Conservation (phyloP, 2,888 invertebrate genomes). For the Abscondita cerata region DNA sequence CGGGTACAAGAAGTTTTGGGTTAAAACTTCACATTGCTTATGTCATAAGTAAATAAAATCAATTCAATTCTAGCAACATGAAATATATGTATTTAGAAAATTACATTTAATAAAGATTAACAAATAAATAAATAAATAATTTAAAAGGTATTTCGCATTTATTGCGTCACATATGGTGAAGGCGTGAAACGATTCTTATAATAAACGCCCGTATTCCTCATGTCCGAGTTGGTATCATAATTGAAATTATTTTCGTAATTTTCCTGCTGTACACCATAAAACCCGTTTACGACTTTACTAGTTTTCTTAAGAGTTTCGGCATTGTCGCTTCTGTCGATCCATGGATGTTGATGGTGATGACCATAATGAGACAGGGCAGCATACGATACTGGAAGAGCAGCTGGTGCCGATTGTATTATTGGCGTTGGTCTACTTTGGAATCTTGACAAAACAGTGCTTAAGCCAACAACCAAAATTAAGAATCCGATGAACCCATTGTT, state of each 20-base stretch:
- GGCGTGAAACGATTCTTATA: constrained; percentile 9
- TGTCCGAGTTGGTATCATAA: constrained; percentile 18
- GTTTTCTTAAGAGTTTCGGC: constrained; percentile 11
- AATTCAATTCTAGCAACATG: too few species aligned
- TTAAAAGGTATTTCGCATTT: neutral
- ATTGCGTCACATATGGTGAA: neutral
- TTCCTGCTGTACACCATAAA: constrained; percentile 11
- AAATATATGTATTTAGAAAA: too few species aligned
- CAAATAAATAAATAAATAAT: constrained; percentile 1
- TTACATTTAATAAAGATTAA: neutral
- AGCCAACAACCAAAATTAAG: constrained; percentile 56
- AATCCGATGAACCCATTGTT: constrained; percentile 81
- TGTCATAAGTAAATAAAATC: too few species aligned
- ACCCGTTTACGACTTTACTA: constrained; percentile 6
- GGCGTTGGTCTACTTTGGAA: constrained; percentile 49
- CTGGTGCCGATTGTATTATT: constrained; percentile 29
- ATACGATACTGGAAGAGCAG: constrained; percentile 56
- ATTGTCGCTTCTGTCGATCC: constrained; percentile 37
- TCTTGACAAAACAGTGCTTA: constrained; percentile 55
- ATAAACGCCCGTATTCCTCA: constrained; percentile 25
- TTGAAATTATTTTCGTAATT: neutral
- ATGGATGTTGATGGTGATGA: constrained; percentile 26
- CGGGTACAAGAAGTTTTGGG: too few species aligned
- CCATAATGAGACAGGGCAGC: constrained; percentile 34
- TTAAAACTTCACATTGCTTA: too few species aligned